Base-by-base conservation (phyloP, 2,888 invertebrate genomes). In the Sarcophaga rosellei region DNA sequence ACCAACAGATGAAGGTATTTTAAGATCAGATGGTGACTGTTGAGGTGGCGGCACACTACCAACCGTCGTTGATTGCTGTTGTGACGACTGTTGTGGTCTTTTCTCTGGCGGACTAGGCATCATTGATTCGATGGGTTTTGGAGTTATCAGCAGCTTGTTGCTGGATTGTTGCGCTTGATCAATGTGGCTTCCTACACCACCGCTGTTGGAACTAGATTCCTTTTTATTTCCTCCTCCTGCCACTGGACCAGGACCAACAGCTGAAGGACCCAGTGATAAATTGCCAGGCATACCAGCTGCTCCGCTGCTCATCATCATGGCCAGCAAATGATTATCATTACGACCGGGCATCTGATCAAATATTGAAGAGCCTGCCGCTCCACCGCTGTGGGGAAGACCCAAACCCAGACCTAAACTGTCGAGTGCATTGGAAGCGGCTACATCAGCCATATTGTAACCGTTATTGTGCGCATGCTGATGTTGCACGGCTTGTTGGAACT, bases 81-180 rank as follows among this genome's bases (percentile, higher is more conserved):
- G 85, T 62, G 83, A 86, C n/a, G 80, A 81, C 15, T 82, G 93
- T 35, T 84, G 83, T n/a, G 77, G 93, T 90, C 95, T 96, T 91
- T 95, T 96, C 78, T 96, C 96, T 11, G 94, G 93, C 87, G 92
- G 93, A 90, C 93, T 92, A 35, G 95, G 94, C 89, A 94, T 94
- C 89, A 95, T 95, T 77, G 95, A 93, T 90, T 95, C 95, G 88
- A 95, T 95, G 77, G 95, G 95, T 92, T 96, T 96, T 47, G 95
- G 95, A 87, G 95, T 95, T 11, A 96, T 94, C 75, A 96, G 94
- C 72, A 96, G 95, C 86, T 92, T 92, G 65, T 91, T 92, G 17
- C 86, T 87, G 0, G 88, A 88, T 81, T 92, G 90, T 87, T 89
- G 89, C 89, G 92, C 88, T 90, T 91, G 90, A 10, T 89, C 89